Evolutionary conservation across 2,113 vertebrate genomes (phyloP), one percentile per base, ranked within the genome.

Genomic region (Dendrocopos noguchii): DNA sequence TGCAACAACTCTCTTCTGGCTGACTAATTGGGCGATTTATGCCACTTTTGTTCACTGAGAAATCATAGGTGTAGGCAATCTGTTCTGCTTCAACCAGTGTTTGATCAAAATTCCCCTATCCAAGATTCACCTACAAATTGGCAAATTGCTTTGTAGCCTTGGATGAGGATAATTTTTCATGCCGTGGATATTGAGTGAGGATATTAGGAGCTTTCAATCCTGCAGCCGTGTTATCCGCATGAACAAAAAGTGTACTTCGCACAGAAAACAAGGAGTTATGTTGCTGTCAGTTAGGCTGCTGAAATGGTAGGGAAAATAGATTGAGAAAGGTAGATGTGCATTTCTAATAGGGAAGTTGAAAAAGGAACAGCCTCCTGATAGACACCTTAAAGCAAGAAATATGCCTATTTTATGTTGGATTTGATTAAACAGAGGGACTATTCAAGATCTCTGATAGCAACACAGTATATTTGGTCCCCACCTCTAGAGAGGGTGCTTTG

Each of bases 131-230:
- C 79, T 92, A 87, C 65, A 92, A 86, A 78, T 46, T 92, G 76
- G 87, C n/a, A 95, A 91, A 94, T 90, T 91, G 67, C 44, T 94
- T 88, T 88, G 90, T 67, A 92, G 65, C 60, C 79, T 85, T 77
- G 76, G 53, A 85, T 84, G 52, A 75, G 57, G 57, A 87, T 78
- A 87, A 94, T 87, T 95, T 94, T 93, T 95, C 84, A 87, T 75
- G 61, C 39, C 78, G 29, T 90, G 47, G 75, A 39, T 94, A 80
- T 31, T 18, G n/a, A 81, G 65, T 86, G 73, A 78, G 39, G 70
- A 65, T 90, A 79, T 94, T 89, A 89, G 31, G 44, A 87, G 60
- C 64, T 80, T 84, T 93, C 92, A 94, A 5, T 74, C 46, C 84
- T 84, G 34, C 64, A 91, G 63, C 27, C 0, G 3, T 70, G 36